These are phyloP conservation scores for Synanthedon tipuliformis DNA, from an alignment of 2,888 invertebrate genomes.

Conservation along the genomic window DNA sequence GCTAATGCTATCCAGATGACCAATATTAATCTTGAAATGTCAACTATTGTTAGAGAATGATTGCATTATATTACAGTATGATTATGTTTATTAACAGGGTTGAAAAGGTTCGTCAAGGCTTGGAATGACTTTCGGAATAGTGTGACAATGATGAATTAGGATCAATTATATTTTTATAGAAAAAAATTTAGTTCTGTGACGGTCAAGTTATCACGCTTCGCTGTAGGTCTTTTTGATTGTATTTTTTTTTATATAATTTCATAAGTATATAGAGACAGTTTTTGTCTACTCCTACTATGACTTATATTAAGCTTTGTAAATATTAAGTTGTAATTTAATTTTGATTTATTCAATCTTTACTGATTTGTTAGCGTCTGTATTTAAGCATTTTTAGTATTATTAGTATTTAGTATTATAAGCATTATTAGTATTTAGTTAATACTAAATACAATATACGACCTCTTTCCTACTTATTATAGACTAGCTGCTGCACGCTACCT, in stretches of 20 bases:
- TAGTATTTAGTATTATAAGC: no score
- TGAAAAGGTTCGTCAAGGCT: constrained; percentile 11
- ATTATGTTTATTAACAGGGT: constrained; percentile 22
- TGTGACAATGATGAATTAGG: constrained; percentile 33
- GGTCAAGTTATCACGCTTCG: background rate
- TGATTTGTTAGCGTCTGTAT: no score
- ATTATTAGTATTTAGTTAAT: no score
- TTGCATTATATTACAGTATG: constrained; percentile 23
- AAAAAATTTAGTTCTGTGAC: background rate
- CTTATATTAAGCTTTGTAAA: background rate
- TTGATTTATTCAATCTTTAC: no score
- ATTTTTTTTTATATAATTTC: background rate
- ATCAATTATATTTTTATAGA: constrained; percentile 20
- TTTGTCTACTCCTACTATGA: background rate
- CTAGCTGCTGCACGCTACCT: no score
- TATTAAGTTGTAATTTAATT: background rate
- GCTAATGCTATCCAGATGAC: constrained; percentile 51
- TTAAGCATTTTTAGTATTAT: no score
- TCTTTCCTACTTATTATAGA: no score
- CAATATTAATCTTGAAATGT: constrained; percentile 60
- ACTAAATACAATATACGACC: no score
- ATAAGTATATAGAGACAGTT: background rate
- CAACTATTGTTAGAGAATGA: constrained; percentile 42
- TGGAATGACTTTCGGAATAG: constrained; percentile 23
- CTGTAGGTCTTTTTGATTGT: background rate